Percentiles rank a stretch among this genome's conserved stretches.
Conservation (phyloP, 2,888 invertebrate species). For the Lycocerus yunnanus region DNA sequence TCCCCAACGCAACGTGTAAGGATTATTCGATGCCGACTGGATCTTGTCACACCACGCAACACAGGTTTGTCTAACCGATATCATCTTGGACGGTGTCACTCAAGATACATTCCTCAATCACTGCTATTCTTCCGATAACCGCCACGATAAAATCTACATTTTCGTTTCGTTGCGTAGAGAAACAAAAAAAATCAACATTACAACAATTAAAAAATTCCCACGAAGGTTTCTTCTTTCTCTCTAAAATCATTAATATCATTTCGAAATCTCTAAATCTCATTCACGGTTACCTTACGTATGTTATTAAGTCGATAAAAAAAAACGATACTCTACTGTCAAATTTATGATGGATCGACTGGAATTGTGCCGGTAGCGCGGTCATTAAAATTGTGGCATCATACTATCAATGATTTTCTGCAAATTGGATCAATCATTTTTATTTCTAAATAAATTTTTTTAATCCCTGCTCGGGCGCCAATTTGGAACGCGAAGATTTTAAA, state of each 20-base stretch:
- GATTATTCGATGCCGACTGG: constrained; percentile 40
- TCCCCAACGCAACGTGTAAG: constrained; percentile 37
- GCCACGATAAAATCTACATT: not conserved
- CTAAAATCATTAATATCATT: constrained; percentile 21
- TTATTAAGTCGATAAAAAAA: constrained; percentile 19
- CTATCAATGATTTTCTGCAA: constrained; percentile 17
- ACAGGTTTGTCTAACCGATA: constrained; percentile 39
- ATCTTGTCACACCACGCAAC: constrained; percentile 41
- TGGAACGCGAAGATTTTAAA: no score
- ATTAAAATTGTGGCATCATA: constrained; percentile 47
- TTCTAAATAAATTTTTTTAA: not conserved
- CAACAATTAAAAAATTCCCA: not conserved
- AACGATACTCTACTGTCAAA: constrained; percentile 39
- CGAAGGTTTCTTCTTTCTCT: constrained; percentile 9
- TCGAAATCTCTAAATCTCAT: constrained; percentile 2
- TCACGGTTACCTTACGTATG: constrained; percentile 7
- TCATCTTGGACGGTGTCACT: constrained; percentile 41
- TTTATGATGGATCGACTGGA: constrained; percentile 47
- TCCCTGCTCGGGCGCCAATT: not conserved
- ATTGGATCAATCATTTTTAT: not conserved
- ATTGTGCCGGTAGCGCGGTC: constrained; percentile 51
- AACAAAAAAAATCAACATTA: not conserved
- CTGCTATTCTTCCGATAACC: constrained; percentile 8
- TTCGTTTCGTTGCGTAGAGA: not conserved
- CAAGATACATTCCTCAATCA: constrained; percentile 28